phyloP scores from a whole-genome alignment of 1,140 invertebrate species.

The Popillia japonica region DNA sequence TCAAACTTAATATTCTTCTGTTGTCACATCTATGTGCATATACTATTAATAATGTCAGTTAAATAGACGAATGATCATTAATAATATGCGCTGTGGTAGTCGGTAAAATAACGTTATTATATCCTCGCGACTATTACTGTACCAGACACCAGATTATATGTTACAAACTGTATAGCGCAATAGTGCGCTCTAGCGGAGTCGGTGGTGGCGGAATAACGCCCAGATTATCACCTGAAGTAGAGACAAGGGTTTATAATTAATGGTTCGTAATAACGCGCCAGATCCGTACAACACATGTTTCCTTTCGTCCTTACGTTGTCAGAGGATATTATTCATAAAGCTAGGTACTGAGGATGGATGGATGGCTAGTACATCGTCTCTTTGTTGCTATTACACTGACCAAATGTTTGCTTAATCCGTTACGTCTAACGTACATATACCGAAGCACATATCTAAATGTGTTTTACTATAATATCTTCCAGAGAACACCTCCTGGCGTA shows the following conservation, averaged over 20 bases:
- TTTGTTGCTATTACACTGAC: not conserved
- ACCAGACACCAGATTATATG: constrained; percentile 23
- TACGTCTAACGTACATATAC: not conserved
- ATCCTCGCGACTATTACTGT: not conserved
- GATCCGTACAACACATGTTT: constrained; percentile 44
- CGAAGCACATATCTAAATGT: no score
- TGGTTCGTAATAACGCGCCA: constrained; percentile 43
- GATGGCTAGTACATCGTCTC: not conserved
- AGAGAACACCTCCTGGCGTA: no score
- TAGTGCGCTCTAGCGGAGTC: not conserved
- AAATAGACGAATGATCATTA: not conserved
- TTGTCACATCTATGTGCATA: constrained; percentile 32
- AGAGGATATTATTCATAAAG: constrained; percentile 39
- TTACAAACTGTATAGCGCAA: not conserved
- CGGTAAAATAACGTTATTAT: constrained; percentile 35
- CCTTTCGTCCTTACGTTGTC: constrained; percentile 40
- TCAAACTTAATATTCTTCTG: not conserved
- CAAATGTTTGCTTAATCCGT: not conserved
- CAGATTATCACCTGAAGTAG: constrained; percentile 44
- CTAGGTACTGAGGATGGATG: constrained; percentile 3
- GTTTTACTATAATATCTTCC: no score
- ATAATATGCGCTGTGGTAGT: not conserved
- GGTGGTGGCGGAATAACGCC: constrained; percentile 30
- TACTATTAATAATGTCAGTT: constrained; percentile 27
- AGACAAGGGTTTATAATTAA: constrained; percentile 44